A percentile compares a stretch with the other conserved stretches of the same genome.
These are phyloP conservation scores for Pseudocheirus occidentalis DNA, from an alignment of 2,797 vertebrate species.

Conservation along the genomic window DNA sequence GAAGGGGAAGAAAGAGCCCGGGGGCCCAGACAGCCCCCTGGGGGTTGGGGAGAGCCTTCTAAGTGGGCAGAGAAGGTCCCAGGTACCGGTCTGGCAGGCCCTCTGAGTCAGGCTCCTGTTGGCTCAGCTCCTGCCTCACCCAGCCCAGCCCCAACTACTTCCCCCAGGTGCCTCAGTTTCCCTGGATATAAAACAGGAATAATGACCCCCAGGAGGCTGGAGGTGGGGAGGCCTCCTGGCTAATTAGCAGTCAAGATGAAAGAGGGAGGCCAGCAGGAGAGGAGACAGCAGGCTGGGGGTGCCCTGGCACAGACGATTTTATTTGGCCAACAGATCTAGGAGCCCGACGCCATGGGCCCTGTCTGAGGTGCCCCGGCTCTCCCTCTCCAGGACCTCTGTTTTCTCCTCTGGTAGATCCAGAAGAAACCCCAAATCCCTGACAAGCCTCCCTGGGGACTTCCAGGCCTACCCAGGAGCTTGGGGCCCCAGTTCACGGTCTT, in stretches of 20 bases:
- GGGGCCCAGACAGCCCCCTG: background rate
- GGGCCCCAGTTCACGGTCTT: background rate
- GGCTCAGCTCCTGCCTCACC: constrained; percentile 74
- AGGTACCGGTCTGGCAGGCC: constrained; percentile 65
- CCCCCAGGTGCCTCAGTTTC: constrained; percentile 78
- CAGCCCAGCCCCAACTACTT: constrained; percentile 69
- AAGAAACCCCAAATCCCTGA: constrained; percentile 51
- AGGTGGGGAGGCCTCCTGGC: constrained; percentile 53
- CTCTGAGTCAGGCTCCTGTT: constrained; percentile 13
- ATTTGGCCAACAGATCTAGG: background rate
- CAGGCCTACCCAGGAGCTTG: constrained; percentile 5
- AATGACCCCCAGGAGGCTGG: constrained; percentile 67
- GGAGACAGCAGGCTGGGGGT: constrained; percentile 47
- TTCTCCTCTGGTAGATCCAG: background rate
- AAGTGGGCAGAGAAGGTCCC: constrained; percentile 14
- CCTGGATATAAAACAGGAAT: constrained; percentile 74
- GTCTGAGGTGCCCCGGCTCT: background rate
- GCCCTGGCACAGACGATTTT: background rate
- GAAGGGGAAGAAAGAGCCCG: background rate
- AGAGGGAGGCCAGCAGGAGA: constrained; percentile 65
- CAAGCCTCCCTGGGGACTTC: constrained; percentile 62
- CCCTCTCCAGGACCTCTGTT: background rate
- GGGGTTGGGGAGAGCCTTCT: constrained; percentile 15
- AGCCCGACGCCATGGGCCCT: background rate
- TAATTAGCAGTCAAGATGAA: constrained; percentile 77